A percentile compares a stretch with the other conserved stretches of the same genome.
Evolutionary conservation across 2,888 invertebrate genomes (phyloP).

Genomic region (Spodoptera picta): DNA sequence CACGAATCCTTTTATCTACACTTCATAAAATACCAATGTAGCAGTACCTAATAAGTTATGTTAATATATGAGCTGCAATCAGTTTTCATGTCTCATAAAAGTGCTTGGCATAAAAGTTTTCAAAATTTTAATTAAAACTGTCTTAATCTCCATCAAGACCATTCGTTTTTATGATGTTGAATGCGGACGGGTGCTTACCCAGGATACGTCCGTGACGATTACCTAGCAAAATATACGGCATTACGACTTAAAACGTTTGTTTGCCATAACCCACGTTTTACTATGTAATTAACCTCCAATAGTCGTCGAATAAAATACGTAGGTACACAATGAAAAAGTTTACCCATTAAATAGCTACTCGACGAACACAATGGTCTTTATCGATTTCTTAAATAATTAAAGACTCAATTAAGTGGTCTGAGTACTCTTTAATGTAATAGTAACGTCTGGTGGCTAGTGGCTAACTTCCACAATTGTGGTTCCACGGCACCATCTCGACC

Average conservation of each 20-base stretch:
- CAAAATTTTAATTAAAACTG: constrained; percentile 5
- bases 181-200: constrained; percentile 11
- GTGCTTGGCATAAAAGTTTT: constrained; percentile 1
- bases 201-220: constrained; percentile 11
- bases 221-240: constrained; percentile 24
- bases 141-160: constrained; percentile 5
- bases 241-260: constrained; percentile 44
- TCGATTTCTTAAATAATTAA: constrained; percentile 71
- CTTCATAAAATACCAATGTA: too few species aligned
- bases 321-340: constrained; percentile 56
- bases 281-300: constrained; percentile 53
- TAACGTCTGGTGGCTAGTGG: constrained; percentile 46
- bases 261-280: constrained; percentile 42
- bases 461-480: constrained; percentile 49
- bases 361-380: constrained; percentile 51
- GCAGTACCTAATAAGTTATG: too few species aligned
- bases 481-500: constrained; percentile 38
- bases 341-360: constrained; percentile 60
- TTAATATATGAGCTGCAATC: too few species aligned
- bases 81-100: neutral
- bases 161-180: constrained; percentile 16
- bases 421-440: constrained; percentile 61
- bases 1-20: too few species aligned
- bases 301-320: constrained; percentile 40
- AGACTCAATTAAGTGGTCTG: constrained; percentile 66